These are phyloP conservation scores for Laothoe populi DNA, from an alignment of 2,888 invertebrate genomes.

Conservation along the genomic window DNA sequence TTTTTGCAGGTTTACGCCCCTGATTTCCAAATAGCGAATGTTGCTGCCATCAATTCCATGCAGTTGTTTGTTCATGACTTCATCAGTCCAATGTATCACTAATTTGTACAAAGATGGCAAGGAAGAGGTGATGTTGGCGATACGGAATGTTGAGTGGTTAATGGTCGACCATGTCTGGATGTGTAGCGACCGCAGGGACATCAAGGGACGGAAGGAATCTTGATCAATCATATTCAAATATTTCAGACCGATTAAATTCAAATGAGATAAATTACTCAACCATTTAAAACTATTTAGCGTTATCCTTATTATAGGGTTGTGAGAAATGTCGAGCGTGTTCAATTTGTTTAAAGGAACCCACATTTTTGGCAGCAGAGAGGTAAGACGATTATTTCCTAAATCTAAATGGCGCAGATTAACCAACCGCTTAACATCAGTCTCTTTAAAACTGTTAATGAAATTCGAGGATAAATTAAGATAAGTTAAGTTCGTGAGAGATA, in stretches of 20 bases:
- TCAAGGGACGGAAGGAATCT: conserved; percentile 89
- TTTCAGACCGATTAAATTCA: conserved; percentile 90
- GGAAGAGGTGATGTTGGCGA: conserved; percentile 89
- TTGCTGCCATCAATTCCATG: conserved; percentile 91
- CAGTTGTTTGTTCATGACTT: conserved; percentile 89
- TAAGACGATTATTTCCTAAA: conserved; percentile 91
- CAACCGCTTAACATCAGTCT: conserved; percentile 89
- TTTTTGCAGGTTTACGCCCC: conserved; percentile 89
- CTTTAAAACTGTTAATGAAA: conserved; percentile 88
- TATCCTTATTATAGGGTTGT: conserved; percentile 92
- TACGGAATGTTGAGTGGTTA: conserved; percentile 87
- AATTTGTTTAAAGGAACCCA: conserved; percentile 90
- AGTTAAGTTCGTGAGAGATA: conserved; percentile 91
- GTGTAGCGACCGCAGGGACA: conserved; percentile 88
- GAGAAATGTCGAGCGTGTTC: conserved; percentile 91
- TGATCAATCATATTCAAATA: conserved; percentile 90
- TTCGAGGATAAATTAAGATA: conserved; percentile 93
- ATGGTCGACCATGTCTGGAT: conserved; percentile 91
- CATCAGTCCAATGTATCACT: conserved; percentile 90
- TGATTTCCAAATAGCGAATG: conserved; percentile 91
- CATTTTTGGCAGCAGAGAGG: conserved; percentile 89
- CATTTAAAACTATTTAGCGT: conserved; percentile 89
- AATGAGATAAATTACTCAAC: conserved; percentile 88
- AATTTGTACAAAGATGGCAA: conserved; percentile 90
- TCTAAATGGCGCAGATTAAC: conserved; percentile 89